These are phyloP conservation scores for Prochilodus magdalenae DNA, from an alignment of 2,113 vertebrate genomes.

Conservation along the genomic window DNA sequence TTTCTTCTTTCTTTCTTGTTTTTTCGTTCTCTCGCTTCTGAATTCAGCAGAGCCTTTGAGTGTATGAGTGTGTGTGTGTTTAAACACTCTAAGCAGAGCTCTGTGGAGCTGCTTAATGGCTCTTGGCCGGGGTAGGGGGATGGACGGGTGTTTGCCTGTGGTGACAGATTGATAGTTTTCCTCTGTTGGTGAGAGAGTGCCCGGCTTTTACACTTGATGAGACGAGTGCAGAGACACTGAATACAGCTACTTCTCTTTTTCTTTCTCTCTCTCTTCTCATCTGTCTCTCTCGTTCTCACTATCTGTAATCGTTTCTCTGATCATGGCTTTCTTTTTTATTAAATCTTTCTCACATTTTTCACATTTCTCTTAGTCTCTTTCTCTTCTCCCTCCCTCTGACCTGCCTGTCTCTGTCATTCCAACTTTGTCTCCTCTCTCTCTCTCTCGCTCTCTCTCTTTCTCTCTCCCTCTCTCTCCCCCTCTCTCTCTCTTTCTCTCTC, in stretches of 20 bases:
- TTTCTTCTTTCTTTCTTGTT: slow-evolving; percentile 1
- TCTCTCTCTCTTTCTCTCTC: slow-evolving; percentile 35
- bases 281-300: slow-evolving; percentile 7
- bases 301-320: slow-evolving; percentile 33
- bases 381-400: too few species aligned
- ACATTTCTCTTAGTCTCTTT: too few species aligned
- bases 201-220: slow-evolving; percentile 13
- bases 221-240: slow-evolving; percentile 45
- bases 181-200: slow-evolving; percentile 5
- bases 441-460: too few species aligned
- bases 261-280: slow-evolving; percentile 4
- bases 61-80: slow-evolving; percentile 4
- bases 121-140: slow-evolving; percentile 16
- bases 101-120: slow-evolving; percentile 56
- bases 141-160: slow-evolving; percentile 56
- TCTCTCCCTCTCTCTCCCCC: background rate
- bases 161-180: slow-evolving; percentile 60
- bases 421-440: background rate
- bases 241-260: slow-evolving; percentile 55
- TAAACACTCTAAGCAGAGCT: slow-evolving; percentile 28
- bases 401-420: background rate
- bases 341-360: background rate
- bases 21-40: background rate
- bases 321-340: slow-evolving; percentile 28
- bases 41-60: background rate